These are phyloP conservation scores for Drosophila lowei DNA, from an alignment of 1,140 invertebrate species.

Conservation along the genomic window DNA sequence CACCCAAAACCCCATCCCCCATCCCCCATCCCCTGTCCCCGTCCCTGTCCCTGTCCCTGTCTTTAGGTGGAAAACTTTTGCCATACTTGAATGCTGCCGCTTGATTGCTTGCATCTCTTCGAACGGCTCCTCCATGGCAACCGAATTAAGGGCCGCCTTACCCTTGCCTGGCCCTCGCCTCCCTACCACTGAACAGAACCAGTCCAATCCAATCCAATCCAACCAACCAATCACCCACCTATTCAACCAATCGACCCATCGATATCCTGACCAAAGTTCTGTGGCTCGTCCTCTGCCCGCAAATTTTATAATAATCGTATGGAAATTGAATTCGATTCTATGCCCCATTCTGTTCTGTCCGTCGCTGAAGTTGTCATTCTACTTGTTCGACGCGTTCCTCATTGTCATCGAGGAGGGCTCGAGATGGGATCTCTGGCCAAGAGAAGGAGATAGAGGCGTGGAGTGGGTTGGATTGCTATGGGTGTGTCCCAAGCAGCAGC, in stretches of 20 bases:
- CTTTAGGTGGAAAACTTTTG: conserved; percentile 23
- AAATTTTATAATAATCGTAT: conserved; percentile 65
- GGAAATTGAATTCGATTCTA: conserved; percentile 68
- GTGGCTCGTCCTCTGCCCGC: conserved; percentile 40
- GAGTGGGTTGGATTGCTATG: no score
- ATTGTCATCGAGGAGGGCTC: conserved; percentile 9
- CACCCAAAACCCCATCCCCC: no score
- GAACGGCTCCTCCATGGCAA: conserved; percentile 1
- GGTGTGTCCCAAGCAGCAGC: no score
- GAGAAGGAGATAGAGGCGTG: no score
- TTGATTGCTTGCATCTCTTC: not conserved
- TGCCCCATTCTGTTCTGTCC: conserved; percentile 13
- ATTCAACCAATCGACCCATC: not conserved
- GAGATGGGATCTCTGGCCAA: not conserved
- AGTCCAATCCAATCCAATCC: no score
- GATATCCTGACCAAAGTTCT: conserved; percentile 27
- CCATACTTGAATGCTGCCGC: conserved; percentile 8
- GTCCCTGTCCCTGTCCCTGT: no score
- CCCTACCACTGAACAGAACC: no score
- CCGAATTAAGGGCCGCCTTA: not conserved
- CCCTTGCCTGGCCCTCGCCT: no score
- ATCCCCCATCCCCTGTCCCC: no score
- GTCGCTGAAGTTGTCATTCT: conserved; percentile 15
- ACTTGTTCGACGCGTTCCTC: no score
- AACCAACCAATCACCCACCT: no score